These are phyloP conservation scores for Campoletis sonorensis DNA, from an alignment of 1,140 invertebrate genomes.

Conservation along the genomic window DNA sequence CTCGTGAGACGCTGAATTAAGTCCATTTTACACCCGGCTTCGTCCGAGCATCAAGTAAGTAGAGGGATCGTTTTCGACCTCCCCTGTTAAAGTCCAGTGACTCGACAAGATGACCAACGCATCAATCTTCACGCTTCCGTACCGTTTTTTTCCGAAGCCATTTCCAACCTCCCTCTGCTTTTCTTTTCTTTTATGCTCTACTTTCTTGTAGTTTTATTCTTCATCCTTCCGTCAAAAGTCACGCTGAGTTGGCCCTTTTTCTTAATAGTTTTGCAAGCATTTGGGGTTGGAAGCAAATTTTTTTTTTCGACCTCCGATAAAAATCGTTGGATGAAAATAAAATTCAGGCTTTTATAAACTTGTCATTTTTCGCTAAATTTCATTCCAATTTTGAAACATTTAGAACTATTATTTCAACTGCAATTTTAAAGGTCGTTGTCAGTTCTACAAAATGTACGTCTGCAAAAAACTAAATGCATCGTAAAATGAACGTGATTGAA, in stretches of 20 bases:
- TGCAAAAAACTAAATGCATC: constrained; percentile 14
- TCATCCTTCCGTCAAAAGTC: constrained; percentile 29
- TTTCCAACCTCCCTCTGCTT: constrained; percentile 14
- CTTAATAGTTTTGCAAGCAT: constrained; percentile 43
- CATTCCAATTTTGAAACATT: no score
- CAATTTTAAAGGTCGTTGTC: no score
- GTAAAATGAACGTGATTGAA: constrained; percentile 51
- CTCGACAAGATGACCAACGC: constrained; percentile 65
- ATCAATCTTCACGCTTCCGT: constrained; percentile 65
- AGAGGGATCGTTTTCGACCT: constrained; percentile 44
- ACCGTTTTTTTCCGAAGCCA: constrained; percentile 43
- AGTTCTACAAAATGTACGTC: no score
- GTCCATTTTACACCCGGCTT: constrained; percentile 69
- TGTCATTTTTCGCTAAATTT: no score
- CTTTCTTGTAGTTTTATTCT: constrained; percentile 2
- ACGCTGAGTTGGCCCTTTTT: neutral
- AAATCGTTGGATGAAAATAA: no score
- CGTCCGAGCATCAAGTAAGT: constrained; percentile 29
- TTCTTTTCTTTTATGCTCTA: constrained; percentile 52
- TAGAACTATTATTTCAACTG: no score
- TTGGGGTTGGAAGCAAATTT: neutral
- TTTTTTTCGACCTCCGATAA: no score
- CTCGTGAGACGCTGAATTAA: constrained; percentile 61
- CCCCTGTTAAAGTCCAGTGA: constrained; percentile 68
- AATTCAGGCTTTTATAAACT: no score